These are phyloP conservation scores for Leistus spinibarbis DNA, from an alignment of 2,888 invertebrate species.

Conservation along the genomic window DNA sequence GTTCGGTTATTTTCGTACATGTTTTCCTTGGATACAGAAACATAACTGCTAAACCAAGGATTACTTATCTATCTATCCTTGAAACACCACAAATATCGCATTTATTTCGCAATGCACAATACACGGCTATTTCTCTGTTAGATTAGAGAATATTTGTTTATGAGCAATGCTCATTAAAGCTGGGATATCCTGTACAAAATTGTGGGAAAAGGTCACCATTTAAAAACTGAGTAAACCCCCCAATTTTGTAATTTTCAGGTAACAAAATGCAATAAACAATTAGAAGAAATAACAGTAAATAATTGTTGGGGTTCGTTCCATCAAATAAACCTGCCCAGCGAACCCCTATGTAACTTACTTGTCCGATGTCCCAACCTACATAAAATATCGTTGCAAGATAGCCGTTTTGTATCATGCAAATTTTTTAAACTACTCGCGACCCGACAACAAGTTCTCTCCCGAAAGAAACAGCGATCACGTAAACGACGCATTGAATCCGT, in stretches of 20 bases:
- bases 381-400: conserved; percentile 12
- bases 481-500: background rate
- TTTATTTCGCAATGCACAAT: too few relatives aligned
- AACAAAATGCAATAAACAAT: conserved; percentile 17
- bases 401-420: conserved; percentile 25
- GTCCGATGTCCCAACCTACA: conserved; percentile 15
- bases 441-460: background rate
- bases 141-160: too few relatives aligned
- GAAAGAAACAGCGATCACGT: background rate
- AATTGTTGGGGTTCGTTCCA: conserved; percentile 17
- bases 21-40: too few relatives aligned
- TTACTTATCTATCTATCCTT: too few relatives aligned
- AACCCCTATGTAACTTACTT: conserved; percentile 18
- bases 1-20: too few relatives aligned
- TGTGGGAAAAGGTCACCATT: too few relatives aligned
- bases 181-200: too few relatives aligned
- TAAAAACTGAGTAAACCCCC: too few relatives aligned
- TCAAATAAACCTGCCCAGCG: conserved; percentile 16
- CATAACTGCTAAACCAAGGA: too few relatives aligned
- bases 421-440: conserved; percentile 21
- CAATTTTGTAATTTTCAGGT: conserved; percentile 26
- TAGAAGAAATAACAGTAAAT: conserved; percentile 16
- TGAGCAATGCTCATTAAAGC: too few relatives aligned
- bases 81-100: too few relatives aligned
- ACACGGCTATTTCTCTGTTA: too few relatives aligned